Evolutionary conservation across 1,140 invertebrate species (phyloP), one percentile per base, ranked within the genome.

Genomic region (Drosophila malerkotliana): DNA sequence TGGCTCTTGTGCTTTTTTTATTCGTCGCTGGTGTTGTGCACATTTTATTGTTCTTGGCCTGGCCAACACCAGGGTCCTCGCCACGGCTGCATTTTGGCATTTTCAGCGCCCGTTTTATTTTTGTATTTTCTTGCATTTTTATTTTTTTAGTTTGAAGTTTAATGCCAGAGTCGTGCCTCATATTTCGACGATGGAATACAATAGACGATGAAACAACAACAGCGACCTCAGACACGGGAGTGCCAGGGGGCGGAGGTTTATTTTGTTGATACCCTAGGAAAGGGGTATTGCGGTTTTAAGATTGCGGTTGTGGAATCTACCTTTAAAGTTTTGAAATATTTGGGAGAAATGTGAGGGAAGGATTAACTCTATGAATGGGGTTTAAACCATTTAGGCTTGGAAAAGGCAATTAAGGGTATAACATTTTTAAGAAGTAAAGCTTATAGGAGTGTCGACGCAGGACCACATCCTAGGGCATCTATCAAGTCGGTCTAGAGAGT

Each of bases 161-260:
- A 85, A 87, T 87, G 82, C 82, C 83, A 88, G 82, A 87, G 83
- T 87, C 83, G 83, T 87, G 83, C 83, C 83, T 87, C 83, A 87
- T 87, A 88, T 88, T 87, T 87, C 83, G 83, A 87, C 83, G 83
- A 88, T 87, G 83, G 83, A 88, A 87, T 71, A 77, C 83, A 84
- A 84, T 84, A 84, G 81, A 87, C 82, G 81, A 24, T 62, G 72
- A 51, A 49, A 34, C 51, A 48, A 44, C 64, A 63, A 30, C 45
- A 10, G 37, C 73, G 32, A 39, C 9, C 57, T 26, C 37, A 24
- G 63, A 64, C 62, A 45, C 57, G 83, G 83, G 83, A 79, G 83
- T 87, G 72, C 75, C 83, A 77, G 80, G 84, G 83, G 84, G 79
- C 83, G 83, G 83, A 87, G 83, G 83, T 88, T 79, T 87, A 63